phyloP scores from a whole-genome alignment of 2,113 vertebrate species.

The Galeopterus variegatus region DNA sequence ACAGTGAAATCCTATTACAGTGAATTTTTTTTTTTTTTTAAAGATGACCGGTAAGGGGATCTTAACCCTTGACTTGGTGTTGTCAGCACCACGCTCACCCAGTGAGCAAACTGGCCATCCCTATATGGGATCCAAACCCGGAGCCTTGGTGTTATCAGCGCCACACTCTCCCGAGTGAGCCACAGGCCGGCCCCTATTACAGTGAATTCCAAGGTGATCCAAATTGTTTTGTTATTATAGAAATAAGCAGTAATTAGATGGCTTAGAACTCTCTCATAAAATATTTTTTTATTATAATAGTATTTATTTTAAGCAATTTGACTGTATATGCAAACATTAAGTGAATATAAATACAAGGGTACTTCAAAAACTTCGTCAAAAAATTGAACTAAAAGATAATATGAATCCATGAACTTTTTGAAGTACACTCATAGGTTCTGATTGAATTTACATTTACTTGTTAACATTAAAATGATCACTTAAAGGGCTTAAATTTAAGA shows the following conservation, averaged over 20 bases:
- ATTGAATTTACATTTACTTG: conserved; percentile 56
- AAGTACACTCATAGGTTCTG: background rate
- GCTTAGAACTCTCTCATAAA: conserved; percentile 61
- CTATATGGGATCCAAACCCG: too few relatives aligned
- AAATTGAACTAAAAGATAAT: too few relatives aligned
- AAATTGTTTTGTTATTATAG: conserved; percentile 52
- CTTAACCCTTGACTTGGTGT: too few relatives aligned
- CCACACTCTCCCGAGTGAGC: too few relatives aligned
- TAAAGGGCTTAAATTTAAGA: conserved; percentile 54
- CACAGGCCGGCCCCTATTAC: background rate
- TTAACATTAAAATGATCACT: conserved; percentile 53
- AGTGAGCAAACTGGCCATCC: too few relatives aligned
- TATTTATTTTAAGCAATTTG: conserved; percentile 65
- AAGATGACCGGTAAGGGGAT: too few relatives aligned
- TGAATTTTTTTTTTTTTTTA: background rate
- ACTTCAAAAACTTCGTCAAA: too few relatives aligned
- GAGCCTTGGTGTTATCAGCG: too few relatives aligned
- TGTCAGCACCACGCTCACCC: too few relatives aligned
- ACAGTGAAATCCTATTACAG: conserved; percentile 1
- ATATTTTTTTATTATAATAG: conserved; percentile 41
- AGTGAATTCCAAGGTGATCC: conserved; percentile 33
- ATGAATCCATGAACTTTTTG: too few relatives aligned
- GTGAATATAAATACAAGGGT: conserved; percentile 15
- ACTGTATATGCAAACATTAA: conserved; percentile 19
- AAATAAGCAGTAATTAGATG: conserved; percentile 64